These are phyloP conservation scores for Champsocephalus gunnari DNA, from an alignment of 2,797 vertebrate species.

Conservation along the genomic window DNA sequence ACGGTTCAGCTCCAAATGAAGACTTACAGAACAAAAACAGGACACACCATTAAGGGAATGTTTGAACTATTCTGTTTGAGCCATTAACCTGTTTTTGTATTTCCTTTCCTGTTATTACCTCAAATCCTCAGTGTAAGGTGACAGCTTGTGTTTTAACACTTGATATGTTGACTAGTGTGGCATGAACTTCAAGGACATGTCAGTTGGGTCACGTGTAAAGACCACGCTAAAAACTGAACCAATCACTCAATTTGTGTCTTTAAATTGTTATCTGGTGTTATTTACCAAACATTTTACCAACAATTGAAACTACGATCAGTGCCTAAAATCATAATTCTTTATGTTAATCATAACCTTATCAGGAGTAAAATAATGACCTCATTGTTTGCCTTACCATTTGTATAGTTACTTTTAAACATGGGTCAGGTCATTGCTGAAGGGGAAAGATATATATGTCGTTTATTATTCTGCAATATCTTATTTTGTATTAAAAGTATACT, in stretches of 20 bases:
- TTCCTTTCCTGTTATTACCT: conserved; percentile 49
- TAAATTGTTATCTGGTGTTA: no score
- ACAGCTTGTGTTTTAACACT: conserved; percentile 69
- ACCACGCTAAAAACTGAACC: background rate
- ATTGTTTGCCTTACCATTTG: conserved; percentile 1
- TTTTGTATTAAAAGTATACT: conserved; percentile 12
- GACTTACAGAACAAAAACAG: conserved; percentile 71
- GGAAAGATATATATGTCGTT: background rate
- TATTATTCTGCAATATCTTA: background rate
- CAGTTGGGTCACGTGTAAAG: conserved; percentile 29
- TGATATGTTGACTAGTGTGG: conserved; percentile 67
- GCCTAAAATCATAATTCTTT: background rate
- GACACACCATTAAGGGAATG: conserved; percentile 45
- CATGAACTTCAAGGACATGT: conserved; percentile 71
- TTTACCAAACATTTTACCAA: background rate
- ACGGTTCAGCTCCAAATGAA: conserved; percentile 75
- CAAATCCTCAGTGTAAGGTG: conserved; percentile 49
- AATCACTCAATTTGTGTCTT: background rate
- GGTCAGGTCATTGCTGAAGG: background rate
- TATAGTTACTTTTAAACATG: background rate
- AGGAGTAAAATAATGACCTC: background rate
- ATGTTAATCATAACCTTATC: conserved; percentile 5
- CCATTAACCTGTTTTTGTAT: conserved; percentile 22
- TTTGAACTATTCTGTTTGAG: conserved; percentile 61
- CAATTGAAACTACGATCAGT: background rate